A percentile compares a stretch with the other conserved stretches of the same genome.
These are phyloP conservation scores for Sinocyclocheilus rhinocerous DNA, from an alignment of 2,113 vertebrate species.

Conservation along the genomic window DNA sequence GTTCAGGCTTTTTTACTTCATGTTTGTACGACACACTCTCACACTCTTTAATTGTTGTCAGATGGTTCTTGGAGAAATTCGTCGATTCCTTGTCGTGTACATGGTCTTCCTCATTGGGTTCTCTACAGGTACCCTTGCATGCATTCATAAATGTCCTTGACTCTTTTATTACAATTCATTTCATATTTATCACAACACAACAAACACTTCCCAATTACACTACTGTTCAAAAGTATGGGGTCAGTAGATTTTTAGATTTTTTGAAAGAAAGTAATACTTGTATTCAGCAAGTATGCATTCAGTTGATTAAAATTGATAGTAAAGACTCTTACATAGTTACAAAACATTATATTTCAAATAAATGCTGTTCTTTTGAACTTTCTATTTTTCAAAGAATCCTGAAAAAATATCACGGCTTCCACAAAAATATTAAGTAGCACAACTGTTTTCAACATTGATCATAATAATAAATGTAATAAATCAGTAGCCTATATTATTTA, in stretches of 20 bases:
- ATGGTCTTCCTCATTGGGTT: conserved; percentile 94
- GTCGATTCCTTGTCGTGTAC: conserved; percentile 92
- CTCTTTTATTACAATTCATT: neutral
- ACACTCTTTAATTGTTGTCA: conserved; percentile 57
- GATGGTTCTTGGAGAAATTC: conserved; percentile 91
- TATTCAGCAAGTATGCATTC: neutral
- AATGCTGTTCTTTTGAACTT: neutral
- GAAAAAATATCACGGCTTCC: neutral
- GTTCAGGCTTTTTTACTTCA: neutral
- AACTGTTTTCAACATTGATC: neutral
- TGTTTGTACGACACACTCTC: neutral
- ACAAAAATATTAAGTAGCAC: neutral
- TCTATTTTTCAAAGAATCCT: neutral
- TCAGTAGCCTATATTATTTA: too few species aligned
- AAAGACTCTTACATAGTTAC: too few species aligned
- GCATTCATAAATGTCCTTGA: neutral
- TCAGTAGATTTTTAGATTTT: neutral
- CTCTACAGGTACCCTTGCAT: conserved; percentile 81
- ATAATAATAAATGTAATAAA: too few species aligned
- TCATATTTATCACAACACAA: neutral
- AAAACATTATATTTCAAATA: neutral
- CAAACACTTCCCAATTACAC: neutral
- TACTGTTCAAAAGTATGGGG: neutral
- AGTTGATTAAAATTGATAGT: neutral
- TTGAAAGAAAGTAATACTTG: too few species aligned